A percentile compares a stretch with the other conserved stretches of the same genome.
phyloP scores from a whole-genome alignment of 2,797 vertebrate species.

The Rousettus madagascariensis region DNA sequence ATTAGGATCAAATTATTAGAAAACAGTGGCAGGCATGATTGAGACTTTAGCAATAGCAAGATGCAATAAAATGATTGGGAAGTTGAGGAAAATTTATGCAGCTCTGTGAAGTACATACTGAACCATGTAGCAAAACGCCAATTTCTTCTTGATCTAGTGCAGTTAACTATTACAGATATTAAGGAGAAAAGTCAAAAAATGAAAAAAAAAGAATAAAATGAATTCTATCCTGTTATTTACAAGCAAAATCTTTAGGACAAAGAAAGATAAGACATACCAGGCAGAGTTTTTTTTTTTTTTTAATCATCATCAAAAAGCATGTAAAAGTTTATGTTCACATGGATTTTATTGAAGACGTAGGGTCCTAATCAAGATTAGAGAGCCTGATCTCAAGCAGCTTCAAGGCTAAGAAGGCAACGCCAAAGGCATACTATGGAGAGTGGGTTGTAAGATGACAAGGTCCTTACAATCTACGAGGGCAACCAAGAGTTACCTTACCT shows the following conservation, averaged over 20 bases:
- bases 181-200: neutral
- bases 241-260: neutral
- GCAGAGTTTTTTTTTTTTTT: neutral
- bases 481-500: too few relatives aligned
- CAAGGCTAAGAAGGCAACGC: neutral
- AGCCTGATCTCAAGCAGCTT: neutral
- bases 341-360: neutral
- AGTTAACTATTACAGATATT: neutral
- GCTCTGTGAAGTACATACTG: neutral
- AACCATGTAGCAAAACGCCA: neutral
- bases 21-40: slow-evolving; percentile 43
- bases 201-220: neutral
- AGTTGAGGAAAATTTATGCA: neutral
- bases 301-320: neutral
- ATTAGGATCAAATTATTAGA: slow-evolving; percentile 49
- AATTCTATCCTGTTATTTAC: neutral
- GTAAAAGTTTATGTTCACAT: neutral
- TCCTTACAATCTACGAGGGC: too few relatives aligned
- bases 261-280: neutral
- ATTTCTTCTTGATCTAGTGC: neutral
- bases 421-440: neutral
- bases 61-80: slow-evolving; percentile 33
- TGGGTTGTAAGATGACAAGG: too few relatives aligned
- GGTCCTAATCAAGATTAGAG: neutral
- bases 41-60: neutral